Evolutionary conservation across 2,797 vertebrate species (phyloP), one percentile per base, ranked within the genome.

Genomic region (Molossus alvarezi): DNA sequence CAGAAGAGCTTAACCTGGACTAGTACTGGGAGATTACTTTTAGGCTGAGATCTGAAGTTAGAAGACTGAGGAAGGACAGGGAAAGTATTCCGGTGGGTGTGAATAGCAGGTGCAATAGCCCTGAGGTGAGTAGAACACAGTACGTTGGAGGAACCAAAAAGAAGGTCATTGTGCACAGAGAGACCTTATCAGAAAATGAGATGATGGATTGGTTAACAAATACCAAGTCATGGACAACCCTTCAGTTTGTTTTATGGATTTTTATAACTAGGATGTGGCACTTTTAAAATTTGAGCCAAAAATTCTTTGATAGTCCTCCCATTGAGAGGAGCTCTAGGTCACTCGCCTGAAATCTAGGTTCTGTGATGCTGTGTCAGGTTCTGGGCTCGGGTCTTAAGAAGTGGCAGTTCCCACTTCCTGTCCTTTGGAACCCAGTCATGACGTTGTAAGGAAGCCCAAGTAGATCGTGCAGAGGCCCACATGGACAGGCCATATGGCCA

Each of bases 351-450:
- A 91, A 71, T 60, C 48, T 83, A 48, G 9, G 33, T 37, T 84
- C 29, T 57, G 33, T 29, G 23, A 64, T 29, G 33, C 20, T 72
- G 18, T 75, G 27, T 21, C 37, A 67, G 62, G 69, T 58, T 84
- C 72, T 91, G 29, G 21, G 1, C 17, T 71, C 27, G n/a, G 6
- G 58, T 69, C 80, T 91, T 89, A 87, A 86, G 86, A 84, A 89
- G 62, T 17, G 20, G 18, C 23, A 71, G 9, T 18, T 82, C 75
- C 71, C 71, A 67, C 60, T 87, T 95, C 18, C 53, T 86, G 14
- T n/a, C 53, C 73, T 48, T 82, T 88, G 55, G 45, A 94, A 91
- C 57, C 17, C 29, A 88, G 60, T 9, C 23, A 88, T 13, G 37
- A 41, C 13, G 20, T 25, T 73, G 14, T 75, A 27, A 97, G 33